Percentiles rank a stretch among this genome's conserved stretches.
phyloP scores from a whole-genome alignment of 2,797 vertebrate genomes.

The Eidolon dupreanum region DNA sequence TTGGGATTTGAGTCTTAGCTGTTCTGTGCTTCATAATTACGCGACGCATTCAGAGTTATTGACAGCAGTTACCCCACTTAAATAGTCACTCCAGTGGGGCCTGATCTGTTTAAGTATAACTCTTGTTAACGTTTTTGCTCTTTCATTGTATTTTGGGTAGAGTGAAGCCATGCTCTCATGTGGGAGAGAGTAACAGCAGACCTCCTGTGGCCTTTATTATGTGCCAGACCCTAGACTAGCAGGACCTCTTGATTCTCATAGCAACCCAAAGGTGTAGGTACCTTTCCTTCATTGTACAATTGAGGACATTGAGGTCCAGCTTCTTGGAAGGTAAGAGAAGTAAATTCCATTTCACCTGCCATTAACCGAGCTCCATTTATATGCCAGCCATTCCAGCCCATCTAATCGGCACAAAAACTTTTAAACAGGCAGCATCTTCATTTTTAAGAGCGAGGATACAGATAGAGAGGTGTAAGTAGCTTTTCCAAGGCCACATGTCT shows the following conservation, averaged over 20 bases:
- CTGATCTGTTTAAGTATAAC: not conserved
- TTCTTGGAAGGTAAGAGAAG: not conserved
- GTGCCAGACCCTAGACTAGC: not conserved
- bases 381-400: not conserved
- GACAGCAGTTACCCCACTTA: not conserved
- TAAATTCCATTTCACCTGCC: not conserved
- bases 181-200: not conserved
- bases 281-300: not conserved
- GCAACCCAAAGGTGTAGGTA: not conserved
- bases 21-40: not conserved
- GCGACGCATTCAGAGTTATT: not conserved
- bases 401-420: not conserved
- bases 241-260: not conserved
- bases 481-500: not conserved
- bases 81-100: not conserved
- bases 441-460: not conserved
- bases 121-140: not conserved
- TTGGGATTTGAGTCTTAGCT: not conserved
- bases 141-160: not conserved
- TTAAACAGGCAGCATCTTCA: not conserved
- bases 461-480: not conserved
- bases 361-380: not conserved
- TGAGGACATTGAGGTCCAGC: not conserved
- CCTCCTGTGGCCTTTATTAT: not conserved
- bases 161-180: not conserved